Evolutionary conservation across 2,797 vertebrate species (phyloP).

Genomic region (Nasua narica): DNA sequence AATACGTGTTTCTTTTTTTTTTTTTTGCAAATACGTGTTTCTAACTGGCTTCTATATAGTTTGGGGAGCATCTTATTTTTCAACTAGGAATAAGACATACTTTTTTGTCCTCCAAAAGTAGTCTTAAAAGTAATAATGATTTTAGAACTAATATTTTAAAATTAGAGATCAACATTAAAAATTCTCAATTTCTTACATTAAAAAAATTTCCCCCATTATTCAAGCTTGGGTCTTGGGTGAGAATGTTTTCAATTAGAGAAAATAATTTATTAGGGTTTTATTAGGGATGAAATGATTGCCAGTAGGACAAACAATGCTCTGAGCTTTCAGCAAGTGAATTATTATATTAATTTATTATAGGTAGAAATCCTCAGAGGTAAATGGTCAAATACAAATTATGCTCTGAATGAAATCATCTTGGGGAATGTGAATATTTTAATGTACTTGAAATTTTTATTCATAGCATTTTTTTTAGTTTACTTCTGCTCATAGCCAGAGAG

Average conservation of each 20-base stretch:
- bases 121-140: background rate
- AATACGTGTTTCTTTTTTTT: background rate
- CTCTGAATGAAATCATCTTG: constrained; percentile 10
- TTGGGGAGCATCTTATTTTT: background rate
- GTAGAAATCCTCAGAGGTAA: background rate
- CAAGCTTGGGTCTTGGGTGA: background rate
- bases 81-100: background rate
- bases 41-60: background rate
- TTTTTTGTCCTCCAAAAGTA: background rate
- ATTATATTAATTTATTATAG: constrained; percentile 9
- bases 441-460: constrained; percentile 16
- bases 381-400: constrained; percentile 33
- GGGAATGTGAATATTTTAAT: background rate
- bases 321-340: background rate
- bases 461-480: background rate
- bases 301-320: background rate
- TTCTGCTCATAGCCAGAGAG: background rate
- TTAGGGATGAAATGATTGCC: background rate
- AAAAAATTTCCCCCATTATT: background rate
- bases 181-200: background rate
- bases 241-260: background rate
- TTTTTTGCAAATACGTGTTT: background rate
- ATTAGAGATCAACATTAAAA: background rate
- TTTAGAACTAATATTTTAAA: background rate
- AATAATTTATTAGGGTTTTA: background rate